Evolutionary conservation across 2,113 vertebrate genomes (phyloP), one percentile per base, ranked within the genome.

Genomic region (Vimba vimba): DNA sequence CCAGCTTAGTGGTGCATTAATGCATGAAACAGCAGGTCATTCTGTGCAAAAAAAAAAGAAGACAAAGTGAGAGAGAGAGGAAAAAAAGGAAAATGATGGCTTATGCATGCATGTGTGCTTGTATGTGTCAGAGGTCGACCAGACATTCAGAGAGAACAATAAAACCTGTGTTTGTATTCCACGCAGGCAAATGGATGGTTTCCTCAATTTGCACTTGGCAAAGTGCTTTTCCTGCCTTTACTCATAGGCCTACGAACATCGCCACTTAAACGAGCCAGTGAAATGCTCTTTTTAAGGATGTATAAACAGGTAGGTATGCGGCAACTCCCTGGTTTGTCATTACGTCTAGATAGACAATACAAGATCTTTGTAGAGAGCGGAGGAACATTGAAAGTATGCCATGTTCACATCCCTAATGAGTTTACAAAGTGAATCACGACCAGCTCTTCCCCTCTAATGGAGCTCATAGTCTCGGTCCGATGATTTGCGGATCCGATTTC

Each of bases 1-100:
- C 77, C 77, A 73, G 68, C 68, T 73, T 73, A 83, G 68, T 25
- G 13, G 82, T 73, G 77, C 85, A 73, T 79, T 86, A 86, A 86
- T 86, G 85, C 85, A 73, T 79, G 68, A 73, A 69, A 86, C 77
- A 50, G 85, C 77, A 73, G 85, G 76, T 83, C 81, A 83, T 55
- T 55, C 50, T 57, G 50, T 27, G 19, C 30, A 82, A 25, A 74
- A 39, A 36, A 60, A 33, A 62, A 77, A 33, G 8, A 77, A 85
- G 25, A 50, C 5, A 9, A 33, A 25, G 17, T 25, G 66, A n/a
- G 47, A 73, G 30, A 62, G 69, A 60, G n/a, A 45, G 11, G 11
- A 39, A 15, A 52, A 68, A 81, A 30, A 50, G 25, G 4, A 82
- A 71, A 55, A 83, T 50, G 33, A 36, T 73, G 66, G 50, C n/a